Percentiles rank a stretch among this genome's conserved stretches.
Conservation (phyloP, 1,140 invertebrate species). For the Euglossa dilemma region DNA sequence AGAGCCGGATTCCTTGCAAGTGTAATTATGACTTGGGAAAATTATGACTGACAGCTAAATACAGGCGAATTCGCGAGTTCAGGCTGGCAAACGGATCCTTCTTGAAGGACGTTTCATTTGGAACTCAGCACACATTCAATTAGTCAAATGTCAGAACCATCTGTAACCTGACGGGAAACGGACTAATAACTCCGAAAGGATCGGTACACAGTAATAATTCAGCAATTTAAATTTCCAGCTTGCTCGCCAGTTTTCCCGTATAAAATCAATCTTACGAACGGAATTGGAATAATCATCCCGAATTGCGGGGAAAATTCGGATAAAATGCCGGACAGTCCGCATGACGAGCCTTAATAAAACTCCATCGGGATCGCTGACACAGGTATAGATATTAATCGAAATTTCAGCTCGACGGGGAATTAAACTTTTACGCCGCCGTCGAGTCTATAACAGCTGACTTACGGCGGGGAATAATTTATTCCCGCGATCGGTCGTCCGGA, state of each 20-base stretch:
- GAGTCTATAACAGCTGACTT: too few species aligned
- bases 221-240: neutral
- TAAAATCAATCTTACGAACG: neutral
- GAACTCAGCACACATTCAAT: conserved; percentile 34
- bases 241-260: too few species aligned
- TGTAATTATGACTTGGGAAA: neutral
- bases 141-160: conserved; percentile 42
- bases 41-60: neutral
- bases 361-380: too few species aligned
- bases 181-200: conserved; percentile 12
- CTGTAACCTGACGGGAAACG: conserved; percentile 11
- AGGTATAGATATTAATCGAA: too few species aligned
- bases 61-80: neutral
- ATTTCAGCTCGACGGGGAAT: too few species aligned
- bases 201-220: neutral
- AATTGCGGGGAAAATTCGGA: too few species aligned
- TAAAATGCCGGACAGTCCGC: too few species aligned
- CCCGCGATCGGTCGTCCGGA: too few species aligned
- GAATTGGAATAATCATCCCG: neutral
- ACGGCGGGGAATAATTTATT: too few species aligned
- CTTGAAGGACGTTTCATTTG: conserved; percentile 28
- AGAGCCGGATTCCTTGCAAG: neutral
- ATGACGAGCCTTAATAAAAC: too few species aligned
- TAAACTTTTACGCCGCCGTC: too few species aligned
- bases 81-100: neutral